Conservation (phyloP, 2,888 invertebrate genomes). For the Smittia sp. region DNA sequence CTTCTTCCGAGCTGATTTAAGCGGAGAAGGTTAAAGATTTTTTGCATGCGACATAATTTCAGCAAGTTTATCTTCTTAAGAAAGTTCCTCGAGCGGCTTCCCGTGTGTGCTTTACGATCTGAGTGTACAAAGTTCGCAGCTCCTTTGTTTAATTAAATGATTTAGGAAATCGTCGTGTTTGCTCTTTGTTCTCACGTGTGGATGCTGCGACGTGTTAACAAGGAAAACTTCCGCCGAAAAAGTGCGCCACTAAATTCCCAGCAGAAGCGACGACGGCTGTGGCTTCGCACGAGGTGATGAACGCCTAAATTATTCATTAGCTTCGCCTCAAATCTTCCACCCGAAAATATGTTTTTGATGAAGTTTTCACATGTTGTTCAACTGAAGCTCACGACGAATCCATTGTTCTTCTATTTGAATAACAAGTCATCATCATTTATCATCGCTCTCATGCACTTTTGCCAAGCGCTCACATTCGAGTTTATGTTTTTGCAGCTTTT, state of each 20-base stretch:
- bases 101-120: neutral
- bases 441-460: neutral
- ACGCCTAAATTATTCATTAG: neutral
- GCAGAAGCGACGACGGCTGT: neutral
- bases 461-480: neutral
- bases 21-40: neutral
- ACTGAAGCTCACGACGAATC: neutral
- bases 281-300: neutral
- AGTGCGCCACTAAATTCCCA: neutral
- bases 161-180: neutral
- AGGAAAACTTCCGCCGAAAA: neutral
- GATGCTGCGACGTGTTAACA: neutral
- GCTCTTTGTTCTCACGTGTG: neutral
- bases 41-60: constrained; percentile 8
- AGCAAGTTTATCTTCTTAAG: constrained; percentile 12
- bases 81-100: neutral
- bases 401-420: neutral
- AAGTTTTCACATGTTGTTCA: neutral
- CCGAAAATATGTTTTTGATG: neutral
- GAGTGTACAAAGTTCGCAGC: neutral
- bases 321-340: neutral
- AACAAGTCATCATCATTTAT: neutral
- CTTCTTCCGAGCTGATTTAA: neutral
- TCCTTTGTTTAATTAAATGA: constrained; percentile 3
- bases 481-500: neutral